Evolutionary conservation across 2,888 invertebrate species (phyloP), one percentile per base, ranked within the genome.

Genomic region (Heliconius ethilla): DNA sequence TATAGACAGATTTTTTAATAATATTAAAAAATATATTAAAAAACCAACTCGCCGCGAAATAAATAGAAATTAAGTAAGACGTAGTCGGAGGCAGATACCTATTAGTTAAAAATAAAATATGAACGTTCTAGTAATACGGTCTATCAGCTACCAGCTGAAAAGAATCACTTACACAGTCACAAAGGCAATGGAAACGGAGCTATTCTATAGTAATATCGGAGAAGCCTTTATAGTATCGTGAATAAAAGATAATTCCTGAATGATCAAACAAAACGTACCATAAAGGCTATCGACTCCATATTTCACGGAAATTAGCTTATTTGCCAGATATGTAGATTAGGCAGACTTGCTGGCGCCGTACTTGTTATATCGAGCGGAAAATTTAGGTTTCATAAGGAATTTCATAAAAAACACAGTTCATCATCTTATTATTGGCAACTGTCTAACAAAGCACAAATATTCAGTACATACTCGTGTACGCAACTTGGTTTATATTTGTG

Each of bases 261-360:
- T 83, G 83, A 85, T 85, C 83, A 82, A 83, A 82, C 82, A 84
- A 83, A 85, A 86, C 84, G 82, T 84, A 84, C 82, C 82, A 82
- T 85, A 82, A 80, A 84, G 83, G 84, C 86, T 86, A 87, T 85
- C 82, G 85, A 82, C 85, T 83, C 83, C 83, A 89, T 90, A 90
- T 89, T 89, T 90, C 87, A 88, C 83, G 85, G 84, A 87, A 88
- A 91, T 91, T 89, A 90, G 89, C 89, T 90, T 91, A 90, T 89
- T 92, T 85, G 83, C 83, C 83, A 85, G 84, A 85, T 84, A 85
- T 85, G 85, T 84, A 85, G 83, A 85, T 85, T 88, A 87, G 87
- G 70, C 83, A 91, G 92, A 89, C 92, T 81, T 84, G 81, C 83
- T 82, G 92, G 90, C 90, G 90, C 86, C 90, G 83, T 75, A 81